Evolutionary conservation across 2,888 invertebrate species (phyloP).

Genomic region (Monopis laevigella): DNA sequence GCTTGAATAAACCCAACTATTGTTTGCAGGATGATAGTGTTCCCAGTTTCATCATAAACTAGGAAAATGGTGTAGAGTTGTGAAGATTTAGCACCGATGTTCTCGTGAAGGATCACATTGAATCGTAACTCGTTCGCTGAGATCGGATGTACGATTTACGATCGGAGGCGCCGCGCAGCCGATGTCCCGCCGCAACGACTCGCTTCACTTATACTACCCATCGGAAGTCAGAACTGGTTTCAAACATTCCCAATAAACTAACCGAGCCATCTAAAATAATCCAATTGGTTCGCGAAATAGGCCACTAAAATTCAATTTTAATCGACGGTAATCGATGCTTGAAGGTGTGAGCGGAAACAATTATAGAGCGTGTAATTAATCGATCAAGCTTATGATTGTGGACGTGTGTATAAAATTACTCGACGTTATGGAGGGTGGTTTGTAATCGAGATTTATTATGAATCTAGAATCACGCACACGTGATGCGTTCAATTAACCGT

Average conservation of each 20-base stretch:
- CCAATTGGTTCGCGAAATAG: too few relatives aligned
- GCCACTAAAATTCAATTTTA: too few relatives aligned
- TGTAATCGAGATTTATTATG: too few relatives aligned
- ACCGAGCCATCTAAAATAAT: not conserved
- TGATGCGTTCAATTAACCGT: too few relatives aligned
- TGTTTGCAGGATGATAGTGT: too few relatives aligned
- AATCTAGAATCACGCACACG: too few relatives aligned
- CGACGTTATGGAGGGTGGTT: too few relatives aligned
- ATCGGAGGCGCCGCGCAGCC: constrained; percentile 4
- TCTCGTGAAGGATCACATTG: constrained; percentile 6
- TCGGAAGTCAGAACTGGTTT: constrained; percentile 49
- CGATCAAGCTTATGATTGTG: constrained; percentile 8
- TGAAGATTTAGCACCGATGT: constrained; percentile 7
- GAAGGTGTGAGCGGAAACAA: constrained; percentile 11
- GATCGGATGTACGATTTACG: constrained; percentile 8
- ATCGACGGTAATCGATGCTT: not conserved
- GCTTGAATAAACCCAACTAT: too few relatives aligned
- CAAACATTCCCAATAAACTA: constrained; percentile 40
- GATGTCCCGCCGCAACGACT: constrained; percentile 7
- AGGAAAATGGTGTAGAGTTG: not conserved
- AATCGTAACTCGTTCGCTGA: constrained; percentile 4
- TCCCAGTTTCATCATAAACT: constrained; percentile 1
- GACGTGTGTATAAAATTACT: too few relatives aligned
- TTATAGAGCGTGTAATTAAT: constrained; percentile 9
- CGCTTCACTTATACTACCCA: constrained; percentile 8